Percentiles rank a stretch among this genome's conserved stretches.
Conservation (phyloP, 2,888 invertebrate species). For the Oxytorus armatus region DNA sequence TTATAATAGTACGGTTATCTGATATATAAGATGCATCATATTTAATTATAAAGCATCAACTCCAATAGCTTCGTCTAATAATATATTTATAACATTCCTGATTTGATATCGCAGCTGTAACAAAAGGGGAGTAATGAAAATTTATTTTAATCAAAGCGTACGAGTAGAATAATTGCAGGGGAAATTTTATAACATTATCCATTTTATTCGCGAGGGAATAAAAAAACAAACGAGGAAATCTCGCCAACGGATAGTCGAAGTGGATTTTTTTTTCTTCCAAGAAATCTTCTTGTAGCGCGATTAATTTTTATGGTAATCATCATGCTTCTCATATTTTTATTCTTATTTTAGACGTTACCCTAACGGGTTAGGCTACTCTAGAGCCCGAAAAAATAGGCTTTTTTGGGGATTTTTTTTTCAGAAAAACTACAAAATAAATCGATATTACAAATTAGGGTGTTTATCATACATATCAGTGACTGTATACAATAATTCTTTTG, state of each 20-base stretch:
- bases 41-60: constrained; percentile 16
- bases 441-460: too few species aligned
- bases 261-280: neutral
- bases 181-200: constrained; percentile 9
- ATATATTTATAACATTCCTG: constrained; percentile 52
- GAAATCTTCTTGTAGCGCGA: too few species aligned
- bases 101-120: constrained; percentile 10
- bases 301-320: too few species aligned
- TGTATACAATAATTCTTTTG: too few species aligned
- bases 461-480: too few species aligned
- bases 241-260: neutral
- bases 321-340: too few species aligned
- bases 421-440: too few species aligned
- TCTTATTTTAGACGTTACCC: too few species aligned
- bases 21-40: constrained; percentile 12
- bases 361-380: too few species aligned
- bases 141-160: neutral
- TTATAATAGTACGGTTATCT: constrained; percentile 4
- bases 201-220: neutral
- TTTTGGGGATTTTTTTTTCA: too few species aligned
- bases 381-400: too few species aligned
- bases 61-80: constrained; percentile 38
- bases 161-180: constrained; percentile 5
- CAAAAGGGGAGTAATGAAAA: constrained; percentile 13
- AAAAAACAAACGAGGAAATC: too few species aligned